Evolutionary conservation across 2,797 vertebrate genomes (phyloP).

Genomic region (Stomatorhinus walkeri): DNA sequence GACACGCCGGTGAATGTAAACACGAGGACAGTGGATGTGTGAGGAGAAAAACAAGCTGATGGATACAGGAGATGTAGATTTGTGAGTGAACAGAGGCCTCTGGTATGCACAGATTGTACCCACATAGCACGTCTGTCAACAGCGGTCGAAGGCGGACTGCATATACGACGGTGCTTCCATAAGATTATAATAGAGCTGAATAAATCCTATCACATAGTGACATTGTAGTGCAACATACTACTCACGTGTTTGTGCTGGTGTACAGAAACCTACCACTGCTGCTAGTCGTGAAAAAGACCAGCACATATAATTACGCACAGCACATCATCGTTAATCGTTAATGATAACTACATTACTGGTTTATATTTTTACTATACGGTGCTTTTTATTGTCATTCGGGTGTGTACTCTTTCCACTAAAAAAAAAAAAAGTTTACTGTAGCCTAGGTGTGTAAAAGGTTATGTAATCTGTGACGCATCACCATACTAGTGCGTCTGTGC

Average conservation of each 20-base stretch:
- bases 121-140: neutral
- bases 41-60: neutral
- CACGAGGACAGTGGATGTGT: neutral
- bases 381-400: neutral
- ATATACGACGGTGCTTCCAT: neutral
- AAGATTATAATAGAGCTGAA: neutral
- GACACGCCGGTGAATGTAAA: neutral
- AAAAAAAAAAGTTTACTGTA: neutral
- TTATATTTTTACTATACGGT: neutral
- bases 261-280: neutral
- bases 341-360: neutral
- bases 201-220: neutral
- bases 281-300: neutral
- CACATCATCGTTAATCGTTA: neutral
- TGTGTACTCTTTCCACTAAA: neutral
- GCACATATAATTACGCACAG: neutral
- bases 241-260: neutral
- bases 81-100: neutral
- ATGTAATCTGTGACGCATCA: neutral
- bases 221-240: neutral
- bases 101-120: neutral
- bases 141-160: neutral
- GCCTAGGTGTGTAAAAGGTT: neutral
- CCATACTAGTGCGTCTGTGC: neutral
- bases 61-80: neutral